Conservation (phyloP, 2,888 invertebrate species). For the Furcula furcula region DNA sequence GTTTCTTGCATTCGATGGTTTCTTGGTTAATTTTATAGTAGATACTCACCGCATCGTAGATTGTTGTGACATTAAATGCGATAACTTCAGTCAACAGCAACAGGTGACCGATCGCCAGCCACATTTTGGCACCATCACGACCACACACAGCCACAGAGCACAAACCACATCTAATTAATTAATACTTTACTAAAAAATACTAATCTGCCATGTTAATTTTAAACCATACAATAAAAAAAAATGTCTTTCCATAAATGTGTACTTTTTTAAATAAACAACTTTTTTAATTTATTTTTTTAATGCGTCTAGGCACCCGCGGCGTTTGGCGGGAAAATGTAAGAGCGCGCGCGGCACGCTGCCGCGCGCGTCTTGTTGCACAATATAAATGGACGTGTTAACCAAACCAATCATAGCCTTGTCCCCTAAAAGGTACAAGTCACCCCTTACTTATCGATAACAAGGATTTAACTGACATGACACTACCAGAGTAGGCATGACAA, state of each 20-base stretch:
- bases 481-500: too few species aligned
- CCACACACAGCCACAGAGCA: constrained; percentile 36
- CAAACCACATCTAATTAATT: constrained; percentile 31
- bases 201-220: too few species aligned
- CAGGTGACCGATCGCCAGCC: constrained; percentile 57
- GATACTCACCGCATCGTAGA: constrained; percentile 55
- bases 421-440: constrained; percentile 22
- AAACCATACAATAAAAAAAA: constrained; percentile 20
- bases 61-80: constrained; percentile 54
- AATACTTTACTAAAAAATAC: too few species aligned
- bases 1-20: not conserved
- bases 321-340: constrained; percentile 73
- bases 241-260: not conserved
- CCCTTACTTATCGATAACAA: too few species aligned
- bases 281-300: constrained; percentile 26
- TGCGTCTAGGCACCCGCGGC: constrained; percentile 54
- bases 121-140: constrained; percentile 68
- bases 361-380: constrained; percentile 70
- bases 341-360: constrained; percentile 58
- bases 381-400: constrained; percentile 43
- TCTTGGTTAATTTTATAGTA: not conserved
- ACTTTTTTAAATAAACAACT: constrained; percentile 2
- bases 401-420: constrained; percentile 45
- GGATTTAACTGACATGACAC: too few species aligned
- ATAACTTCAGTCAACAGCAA: constrained; percentile 56